phyloP scores from a whole-genome alignment of 2,888 invertebrate genomes.

The Ornithoptera alexandrae region DNA sequence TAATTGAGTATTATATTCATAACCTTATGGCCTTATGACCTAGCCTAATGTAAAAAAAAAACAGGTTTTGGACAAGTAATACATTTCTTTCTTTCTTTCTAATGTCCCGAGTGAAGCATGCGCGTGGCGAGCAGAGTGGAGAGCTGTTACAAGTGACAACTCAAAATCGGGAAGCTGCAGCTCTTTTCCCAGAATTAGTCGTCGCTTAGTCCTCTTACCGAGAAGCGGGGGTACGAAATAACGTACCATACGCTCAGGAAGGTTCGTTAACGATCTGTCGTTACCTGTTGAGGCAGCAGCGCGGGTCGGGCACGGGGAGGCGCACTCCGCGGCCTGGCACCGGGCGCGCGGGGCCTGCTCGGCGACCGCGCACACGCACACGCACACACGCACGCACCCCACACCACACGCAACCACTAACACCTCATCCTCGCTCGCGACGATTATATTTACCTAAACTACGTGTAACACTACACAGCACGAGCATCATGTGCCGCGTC shows the following conservation, averaged over 20 bases:
- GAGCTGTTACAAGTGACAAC: no score
- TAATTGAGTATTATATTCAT: no score
- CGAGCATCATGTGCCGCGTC: conserved; percentile 32
- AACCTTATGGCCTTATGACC: no score
- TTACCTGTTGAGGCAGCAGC: not conserved
- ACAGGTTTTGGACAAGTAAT: no score
- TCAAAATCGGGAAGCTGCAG: not conserved
- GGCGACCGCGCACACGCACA: not conserved
- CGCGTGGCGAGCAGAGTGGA: no score
- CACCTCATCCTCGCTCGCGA: conserved; percentile 39
- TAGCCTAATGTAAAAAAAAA: no score
- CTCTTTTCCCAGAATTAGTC: not conserved
- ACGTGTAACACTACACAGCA: not conserved
- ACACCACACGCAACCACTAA: conserved; percentile 7
- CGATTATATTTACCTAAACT: conserved; percentile 31
- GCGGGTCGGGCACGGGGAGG: no score
- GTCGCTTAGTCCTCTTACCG: not conserved
- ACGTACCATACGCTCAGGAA: not conserved
- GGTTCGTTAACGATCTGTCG: not conserved
- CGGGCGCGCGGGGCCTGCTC: not conserved
- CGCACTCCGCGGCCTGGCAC: no score
- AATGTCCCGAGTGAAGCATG: no score
- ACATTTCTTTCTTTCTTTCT: no score
- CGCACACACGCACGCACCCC: not conserved
- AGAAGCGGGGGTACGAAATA: not conserved